These are phyloP conservation scores for Cephalotes varians DNA, from an alignment of 2,888 invertebrate species.

Conservation along the genomic window DNA sequence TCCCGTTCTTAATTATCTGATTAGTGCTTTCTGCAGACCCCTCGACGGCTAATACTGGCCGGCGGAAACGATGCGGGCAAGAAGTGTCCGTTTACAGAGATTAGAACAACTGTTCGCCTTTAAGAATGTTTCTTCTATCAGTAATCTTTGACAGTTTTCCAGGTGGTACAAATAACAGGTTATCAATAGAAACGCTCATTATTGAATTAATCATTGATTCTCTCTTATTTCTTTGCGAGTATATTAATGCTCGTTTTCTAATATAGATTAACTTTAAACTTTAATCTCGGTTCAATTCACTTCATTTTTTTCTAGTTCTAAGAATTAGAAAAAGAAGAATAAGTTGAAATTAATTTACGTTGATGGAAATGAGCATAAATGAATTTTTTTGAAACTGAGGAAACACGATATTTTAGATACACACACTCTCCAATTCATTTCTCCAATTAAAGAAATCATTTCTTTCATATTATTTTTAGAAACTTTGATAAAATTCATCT, in stretches of 20 bases:
- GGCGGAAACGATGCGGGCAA: constrained; percentile 49
- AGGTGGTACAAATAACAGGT: not conserved
- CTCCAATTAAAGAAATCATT: not conserved
- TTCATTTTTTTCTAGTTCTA: too few species aligned
- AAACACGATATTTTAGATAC: too few species aligned
- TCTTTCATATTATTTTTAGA: not conserved
- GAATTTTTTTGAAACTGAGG: not conserved
- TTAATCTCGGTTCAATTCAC: too few species aligned
- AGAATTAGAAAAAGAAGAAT: too few species aligned
- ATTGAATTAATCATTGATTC: not conserved
- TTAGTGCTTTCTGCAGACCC: constrained; percentile 52
- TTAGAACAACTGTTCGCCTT: constrained; percentile 45
- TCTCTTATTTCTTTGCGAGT: not conserved
- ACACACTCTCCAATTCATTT: not conserved
- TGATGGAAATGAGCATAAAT: too few species aligned
- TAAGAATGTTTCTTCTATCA: not conserved
- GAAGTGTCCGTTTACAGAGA: constrained; percentile 53
- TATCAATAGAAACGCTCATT: not conserved
- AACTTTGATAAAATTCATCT: not conserved
- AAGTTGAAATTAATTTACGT: too few species aligned
- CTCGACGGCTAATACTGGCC: not conserved
- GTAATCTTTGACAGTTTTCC: not conserved
- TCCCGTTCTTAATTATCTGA: constrained; percentile 68
- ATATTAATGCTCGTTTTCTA: too few species aligned
- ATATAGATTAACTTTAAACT: too few species aligned